Percentiles rank a stretch among this genome's conserved stretches.
Evolutionary conservation across 2,888 invertebrate genomes (phyloP).

Genomic region (Eristalinus sepulchralis): DNA sequence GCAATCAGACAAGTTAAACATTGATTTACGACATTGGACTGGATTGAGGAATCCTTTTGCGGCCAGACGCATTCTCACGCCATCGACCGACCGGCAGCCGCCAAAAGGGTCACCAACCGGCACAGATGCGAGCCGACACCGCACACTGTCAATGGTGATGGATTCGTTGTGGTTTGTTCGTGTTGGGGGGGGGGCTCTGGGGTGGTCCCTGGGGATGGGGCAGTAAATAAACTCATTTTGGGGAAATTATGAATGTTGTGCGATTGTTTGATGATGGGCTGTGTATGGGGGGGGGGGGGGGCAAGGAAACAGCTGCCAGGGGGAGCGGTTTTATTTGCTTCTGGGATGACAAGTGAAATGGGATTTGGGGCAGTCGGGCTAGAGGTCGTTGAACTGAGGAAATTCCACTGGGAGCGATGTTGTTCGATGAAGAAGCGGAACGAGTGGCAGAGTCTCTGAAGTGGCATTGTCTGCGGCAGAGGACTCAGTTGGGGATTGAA

Average conservation of each 20-base stretch:
- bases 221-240: neutral
- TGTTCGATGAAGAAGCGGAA: too few relatives aligned
- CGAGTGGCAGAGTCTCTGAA: too few relatives aligned
- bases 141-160: constrained; percentile 48
- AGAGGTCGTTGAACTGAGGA: neutral
- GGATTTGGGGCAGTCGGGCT: too few relatives aligned
- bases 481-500: too few relatives aligned
- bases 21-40: constrained; percentile 47
- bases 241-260: neutral
- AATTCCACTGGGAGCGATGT: neutral
- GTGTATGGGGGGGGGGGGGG: neutral
- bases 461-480: too few relatives aligned
- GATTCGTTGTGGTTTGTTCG: constrained; percentile 11
- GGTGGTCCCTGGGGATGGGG: neutral
- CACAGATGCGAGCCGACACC: neutral
- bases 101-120: constrained; percentile 20
- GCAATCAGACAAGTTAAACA: constrained; percentile 44
- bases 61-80: constrained; percentile 30
- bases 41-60: constrained; percentile 29
- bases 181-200: neutral
- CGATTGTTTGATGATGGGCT: neutral
- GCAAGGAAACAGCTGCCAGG: neutral
- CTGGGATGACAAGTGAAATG: too few relatives aligned
- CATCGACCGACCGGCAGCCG: neutral
- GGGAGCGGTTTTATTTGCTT: neutral